Conservation (phyloP, 2,797 vertebrate species). For the Galago senegalensis region DNA sequence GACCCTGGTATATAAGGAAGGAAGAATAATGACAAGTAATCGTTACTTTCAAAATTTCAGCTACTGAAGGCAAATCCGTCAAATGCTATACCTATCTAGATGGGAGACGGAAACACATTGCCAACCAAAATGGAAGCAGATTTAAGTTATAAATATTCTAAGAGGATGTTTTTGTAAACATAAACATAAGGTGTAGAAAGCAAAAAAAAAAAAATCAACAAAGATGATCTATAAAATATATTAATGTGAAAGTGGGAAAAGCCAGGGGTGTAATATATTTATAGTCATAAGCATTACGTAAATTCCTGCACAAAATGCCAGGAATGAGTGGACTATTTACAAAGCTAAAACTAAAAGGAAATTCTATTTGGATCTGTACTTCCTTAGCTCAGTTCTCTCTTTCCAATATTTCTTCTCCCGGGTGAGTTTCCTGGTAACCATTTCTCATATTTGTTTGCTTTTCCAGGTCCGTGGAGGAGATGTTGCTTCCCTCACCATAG, state of each 20-base stretch:
- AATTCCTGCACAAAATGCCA: not conserved
- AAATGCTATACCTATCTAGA: not conserved
- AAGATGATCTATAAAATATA: constrained; percentile 24
- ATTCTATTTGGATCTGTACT: not conserved
- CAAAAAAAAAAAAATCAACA: not conserved
- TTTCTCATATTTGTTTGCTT: not conserved
- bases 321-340: not conserved
- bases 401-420: not conserved
- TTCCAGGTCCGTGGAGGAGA: not conserved
- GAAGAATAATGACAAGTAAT: not conserved
- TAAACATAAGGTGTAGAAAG: not conserved
- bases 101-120: not conserved
- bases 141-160: not conserved
- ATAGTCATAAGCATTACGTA: not conserved
- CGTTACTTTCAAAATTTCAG: not conserved
- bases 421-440: not conserved
- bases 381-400: not conserved
- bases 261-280: not conserved
- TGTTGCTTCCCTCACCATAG: not conserved
- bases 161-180: not conserved
- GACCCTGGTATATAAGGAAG: not conserved
- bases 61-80: not conserved
- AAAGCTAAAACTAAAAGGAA: not conserved
- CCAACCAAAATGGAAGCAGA: not conserved
- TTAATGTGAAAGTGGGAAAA: not conserved